Conservation (phyloP, 2,888 invertebrate species). For the Platycheirus albimanus region DNA sequence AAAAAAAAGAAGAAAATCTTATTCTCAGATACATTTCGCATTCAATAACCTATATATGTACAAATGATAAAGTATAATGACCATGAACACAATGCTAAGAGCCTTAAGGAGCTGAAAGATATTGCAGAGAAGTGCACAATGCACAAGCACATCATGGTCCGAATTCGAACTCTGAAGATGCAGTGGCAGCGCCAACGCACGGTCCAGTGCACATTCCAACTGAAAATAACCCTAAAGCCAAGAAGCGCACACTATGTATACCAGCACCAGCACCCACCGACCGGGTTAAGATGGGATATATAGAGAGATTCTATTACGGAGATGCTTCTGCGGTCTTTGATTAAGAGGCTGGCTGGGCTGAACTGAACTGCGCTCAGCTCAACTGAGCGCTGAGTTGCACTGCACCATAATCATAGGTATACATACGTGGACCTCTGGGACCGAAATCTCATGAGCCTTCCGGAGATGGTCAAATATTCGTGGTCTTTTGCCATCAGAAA, state of each 20-base stretch:
- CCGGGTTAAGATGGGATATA: not conserved
- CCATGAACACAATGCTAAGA: constrained; percentile 67
- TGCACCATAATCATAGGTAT: constrained; percentile 11
- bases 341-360: constrained; percentile 71
- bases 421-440: constrained; percentile 41
- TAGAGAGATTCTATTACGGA: constrained; percentile 55
- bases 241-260: too few species aligned
- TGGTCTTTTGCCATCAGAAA: constrained; percentile 36
- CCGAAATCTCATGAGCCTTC: constrained; percentile 11
- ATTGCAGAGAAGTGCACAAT: constrained; percentile 5
- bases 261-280: too few species aligned
- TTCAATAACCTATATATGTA: constrained; percentile 72
- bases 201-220: constrained; percentile 68
- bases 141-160: constrained; percentile 3
- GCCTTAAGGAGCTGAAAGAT: constrained; percentile 31
- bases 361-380: too few species aligned
- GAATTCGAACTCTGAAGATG: constrained; percentile 25
- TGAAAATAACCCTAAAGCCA: constrained; percentile 52
- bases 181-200: constrained; percentile 36
- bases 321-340: constrained; percentile 63
- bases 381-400: too few species aligned
- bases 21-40: constrained; percentile 67
- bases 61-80: constrained; percentile 73
- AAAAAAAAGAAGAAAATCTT: constrained; percentile 42
- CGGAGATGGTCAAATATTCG: constrained; percentile 58